Percentiles rank a stretch among this genome's conserved stretches.
phyloP scores from a whole-genome alignment of 2,113 vertebrate species.

The Verasper variegatus region DNA sequence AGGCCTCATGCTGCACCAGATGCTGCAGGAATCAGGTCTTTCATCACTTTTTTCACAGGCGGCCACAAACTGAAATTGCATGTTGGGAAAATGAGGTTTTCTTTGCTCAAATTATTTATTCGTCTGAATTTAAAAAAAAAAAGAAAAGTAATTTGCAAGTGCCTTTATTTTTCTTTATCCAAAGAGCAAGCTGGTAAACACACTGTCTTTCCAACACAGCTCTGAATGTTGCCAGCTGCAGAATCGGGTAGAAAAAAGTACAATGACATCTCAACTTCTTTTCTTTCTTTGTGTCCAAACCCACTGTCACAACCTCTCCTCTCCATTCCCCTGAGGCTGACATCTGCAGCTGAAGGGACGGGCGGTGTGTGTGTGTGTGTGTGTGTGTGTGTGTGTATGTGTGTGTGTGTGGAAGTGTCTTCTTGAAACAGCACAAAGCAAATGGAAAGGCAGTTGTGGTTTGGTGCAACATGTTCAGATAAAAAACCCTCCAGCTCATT shows the following conservation, averaged over 20 bases:
- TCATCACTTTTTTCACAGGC: not conserved
- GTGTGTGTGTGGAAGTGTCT: not conserved
- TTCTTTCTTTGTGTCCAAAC: slow-evolving; percentile 11
- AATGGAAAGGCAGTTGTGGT: not conserved
- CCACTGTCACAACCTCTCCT: slow-evolving; percentile 9
- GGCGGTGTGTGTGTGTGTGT: no score
- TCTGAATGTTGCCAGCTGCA: not conserved
- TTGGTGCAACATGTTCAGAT: no score
- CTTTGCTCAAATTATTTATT: not conserved
- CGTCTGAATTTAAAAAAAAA: not conserved
- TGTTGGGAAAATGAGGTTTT: not conserved
- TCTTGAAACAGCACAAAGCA: slow-evolving; percentile 1
- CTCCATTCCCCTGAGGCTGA: not conserved
- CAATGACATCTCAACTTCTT: slow-evolving; percentile 8
- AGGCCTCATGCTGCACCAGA: not conserved
- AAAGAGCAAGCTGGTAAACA: slow-evolving; percentile 2
- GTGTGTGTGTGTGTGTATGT: no score
- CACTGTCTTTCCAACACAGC: not conserved
- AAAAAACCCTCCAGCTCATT: no score
- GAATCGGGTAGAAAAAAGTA: slow-evolving; percentile 9
- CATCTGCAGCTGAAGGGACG: slow-evolving; percentile 26
- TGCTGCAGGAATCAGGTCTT: not conserved
- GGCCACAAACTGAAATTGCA: slow-evolving; percentile 6
- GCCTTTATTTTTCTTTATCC: no score
- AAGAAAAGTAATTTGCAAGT: no score